phyloP scores from a whole-genome alignment of 2,888 invertebrate species.

The Venustoraphidia nigricollis region DNA sequence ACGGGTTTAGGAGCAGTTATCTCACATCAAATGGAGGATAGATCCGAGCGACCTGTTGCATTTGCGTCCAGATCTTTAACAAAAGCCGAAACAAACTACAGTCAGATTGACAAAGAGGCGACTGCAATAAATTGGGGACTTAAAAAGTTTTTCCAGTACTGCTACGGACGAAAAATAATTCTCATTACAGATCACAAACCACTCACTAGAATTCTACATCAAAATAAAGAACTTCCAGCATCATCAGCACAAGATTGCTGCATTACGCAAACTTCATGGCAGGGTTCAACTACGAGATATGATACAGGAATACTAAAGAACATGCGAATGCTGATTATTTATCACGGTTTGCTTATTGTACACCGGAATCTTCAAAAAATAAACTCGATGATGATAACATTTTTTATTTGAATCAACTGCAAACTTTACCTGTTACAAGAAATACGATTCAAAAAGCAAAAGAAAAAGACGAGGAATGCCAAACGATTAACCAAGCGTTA shows the following conservation, averaged over 20 bases:
- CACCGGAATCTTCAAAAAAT: no score
- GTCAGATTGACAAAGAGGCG: constrained; percentile 24
- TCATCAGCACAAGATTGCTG: constrained; percentile 13
- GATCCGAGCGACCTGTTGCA: constrained; percentile 20
- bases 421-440: no score
- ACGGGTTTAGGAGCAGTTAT: no score
- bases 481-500: no score
- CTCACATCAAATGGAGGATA: no score
- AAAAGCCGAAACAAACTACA: constrained; percentile 20
- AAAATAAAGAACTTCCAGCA: constrained; percentile 14
- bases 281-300: constrained; percentile 15
- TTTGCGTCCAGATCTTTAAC: constrained; percentile 21
- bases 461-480: no score
- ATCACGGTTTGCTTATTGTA: no score
- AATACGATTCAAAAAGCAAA: no score
- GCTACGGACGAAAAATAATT: constrained; percentile 20
- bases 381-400: no score
- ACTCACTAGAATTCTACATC: constrained; percentile 18
- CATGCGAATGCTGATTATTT: constrained; percentile 1
- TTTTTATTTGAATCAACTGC: no score
- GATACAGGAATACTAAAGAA: constrained; percentile 8
- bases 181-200: constrained; percentile 21
- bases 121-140: constrained; percentile 18
- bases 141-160: constrained; percentile 21
- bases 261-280: constrained; percentile 14